Evolutionary conservation across 1,140 invertebrate species (phyloP).

Genomic region (Chelonus insularis): DNA sequence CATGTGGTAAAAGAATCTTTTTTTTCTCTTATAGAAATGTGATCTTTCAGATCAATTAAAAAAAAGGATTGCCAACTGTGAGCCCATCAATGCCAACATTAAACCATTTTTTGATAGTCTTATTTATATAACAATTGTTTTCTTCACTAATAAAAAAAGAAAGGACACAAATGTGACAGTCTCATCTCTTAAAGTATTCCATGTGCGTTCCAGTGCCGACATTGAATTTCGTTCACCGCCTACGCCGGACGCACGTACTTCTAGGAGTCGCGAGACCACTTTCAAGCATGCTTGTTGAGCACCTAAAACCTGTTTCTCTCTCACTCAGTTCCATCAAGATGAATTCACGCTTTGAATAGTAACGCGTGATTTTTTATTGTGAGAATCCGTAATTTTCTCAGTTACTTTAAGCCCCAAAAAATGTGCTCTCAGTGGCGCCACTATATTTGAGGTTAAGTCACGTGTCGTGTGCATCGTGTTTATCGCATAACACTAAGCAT

Average conservation of each 20-base stretch:
- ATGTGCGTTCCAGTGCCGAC: slow-evolving; percentile 18
- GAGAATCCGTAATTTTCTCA: neutral
- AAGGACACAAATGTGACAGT: neutral
- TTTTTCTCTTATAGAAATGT: no score
- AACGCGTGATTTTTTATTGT: neutral
- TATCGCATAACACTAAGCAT: no score
- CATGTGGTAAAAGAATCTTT: no score
- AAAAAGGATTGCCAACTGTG: no score
- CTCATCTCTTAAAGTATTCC: slow-evolving; percentile 16
- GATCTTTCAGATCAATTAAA: no score
- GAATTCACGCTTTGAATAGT: slow-evolving; percentile 7
- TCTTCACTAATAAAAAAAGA: neutral
- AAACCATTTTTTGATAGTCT: no score
- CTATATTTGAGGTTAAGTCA: neutral
- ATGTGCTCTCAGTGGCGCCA: neutral
- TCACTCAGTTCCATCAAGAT: neutral
- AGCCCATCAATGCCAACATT: no score
- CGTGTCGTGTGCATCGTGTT: no score
- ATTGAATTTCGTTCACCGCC: slow-evolving; percentile 25
- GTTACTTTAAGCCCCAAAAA: neutral
- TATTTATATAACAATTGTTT: slow-evolving; percentile 1
- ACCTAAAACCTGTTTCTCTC: neutral
- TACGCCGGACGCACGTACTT: neutral
- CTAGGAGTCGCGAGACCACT: neutral
- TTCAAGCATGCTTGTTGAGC: neutral